phyloP scores from a whole-genome alignment of 2,888 invertebrate species.

The Malacosoma neustria region DNA sequence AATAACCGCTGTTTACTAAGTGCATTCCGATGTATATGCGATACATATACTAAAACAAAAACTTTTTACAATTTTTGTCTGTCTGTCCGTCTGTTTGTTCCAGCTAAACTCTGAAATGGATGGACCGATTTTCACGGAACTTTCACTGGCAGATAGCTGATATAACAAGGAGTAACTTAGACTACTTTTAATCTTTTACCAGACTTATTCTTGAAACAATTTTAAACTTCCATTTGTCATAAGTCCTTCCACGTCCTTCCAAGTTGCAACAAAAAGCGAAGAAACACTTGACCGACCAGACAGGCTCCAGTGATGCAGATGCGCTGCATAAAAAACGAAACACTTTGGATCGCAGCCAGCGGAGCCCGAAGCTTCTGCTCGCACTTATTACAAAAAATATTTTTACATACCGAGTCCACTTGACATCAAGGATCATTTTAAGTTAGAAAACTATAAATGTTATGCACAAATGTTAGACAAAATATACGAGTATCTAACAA shows the following conservation, averaged over 20 bases:
- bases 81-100: no score
- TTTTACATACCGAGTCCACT: slow-evolving; percentile 53
- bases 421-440: slow-evolving; percentile 52
- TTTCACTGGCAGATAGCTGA: no score
- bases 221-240: background rate
- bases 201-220: background rate
- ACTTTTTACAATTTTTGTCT: no score
- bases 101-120: no score
- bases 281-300: slow-evolving; percentile 48
- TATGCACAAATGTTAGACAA: no score
- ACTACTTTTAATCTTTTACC: background rate
- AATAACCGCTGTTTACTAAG: no score
- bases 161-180: no score
- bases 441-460: no score
- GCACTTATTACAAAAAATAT: slow-evolving; percentile 58
- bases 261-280: slow-evolving; percentile 22
- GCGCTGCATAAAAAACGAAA: slow-evolving; percentile 55
- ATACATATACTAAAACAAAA: no score
- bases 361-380: slow-evolving; percentile 37
- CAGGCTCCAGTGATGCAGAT: slow-evolving; percentile 38
- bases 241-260: background rate
- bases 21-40: no score
- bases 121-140: no score
- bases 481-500: no score
- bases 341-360: slow-evolving; percentile 64